These are phyloP conservation scores for Mesocricetus auratus DNA, from an alignment of 2,113 vertebrate species.

Conservation along the genomic window DNA sequence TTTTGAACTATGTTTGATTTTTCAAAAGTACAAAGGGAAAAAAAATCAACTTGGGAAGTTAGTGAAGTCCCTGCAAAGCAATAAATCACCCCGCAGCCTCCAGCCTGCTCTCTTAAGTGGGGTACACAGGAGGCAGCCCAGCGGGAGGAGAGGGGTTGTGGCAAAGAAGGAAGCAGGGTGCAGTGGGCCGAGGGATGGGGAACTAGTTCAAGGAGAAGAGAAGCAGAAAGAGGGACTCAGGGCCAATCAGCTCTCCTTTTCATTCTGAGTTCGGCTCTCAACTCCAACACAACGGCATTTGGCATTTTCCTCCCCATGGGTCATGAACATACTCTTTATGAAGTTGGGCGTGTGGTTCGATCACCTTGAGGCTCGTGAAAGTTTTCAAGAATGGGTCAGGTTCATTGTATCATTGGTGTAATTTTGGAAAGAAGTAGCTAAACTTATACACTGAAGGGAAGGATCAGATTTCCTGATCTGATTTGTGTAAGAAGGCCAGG, in stretches of 20 bases:
- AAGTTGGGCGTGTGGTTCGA: background rate
- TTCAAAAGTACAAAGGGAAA: slow-evolving; percentile 19
- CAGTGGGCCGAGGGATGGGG: accelerated
- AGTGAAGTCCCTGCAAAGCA: slow-evolving; percentile 59
- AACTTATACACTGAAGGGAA: slow-evolving; percentile 8
- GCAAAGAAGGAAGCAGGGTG: background rate
- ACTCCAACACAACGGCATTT: background rate
- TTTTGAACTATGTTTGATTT: slow-evolving; percentile 79
- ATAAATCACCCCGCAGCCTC: slow-evolving; percentile 57
- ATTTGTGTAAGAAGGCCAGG: background rate
- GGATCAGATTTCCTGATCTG: background rate
- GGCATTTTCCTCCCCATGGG: accelerated
- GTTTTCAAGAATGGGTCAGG: slow-evolving; percentile 33
- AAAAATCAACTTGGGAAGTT: slow-evolving; percentile 75
- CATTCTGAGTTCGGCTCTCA: background rate
- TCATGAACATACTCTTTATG: background rate
- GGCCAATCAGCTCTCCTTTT: accelerated
- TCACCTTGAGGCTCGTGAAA: background rate
- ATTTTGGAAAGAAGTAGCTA: background rate
- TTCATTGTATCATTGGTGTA: slow-evolving; percentile 16
- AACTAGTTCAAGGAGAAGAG: background rate
- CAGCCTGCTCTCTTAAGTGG: slow-evolving; percentile 42
- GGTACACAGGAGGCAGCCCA: background rate
- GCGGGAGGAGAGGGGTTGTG: background rate
- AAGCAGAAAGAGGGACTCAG: background rate